These are phyloP conservation scores for Meteorus cinctellus DNA, from an alignment of 2,888 invertebrate species.

Conservation along the genomic window DNA sequence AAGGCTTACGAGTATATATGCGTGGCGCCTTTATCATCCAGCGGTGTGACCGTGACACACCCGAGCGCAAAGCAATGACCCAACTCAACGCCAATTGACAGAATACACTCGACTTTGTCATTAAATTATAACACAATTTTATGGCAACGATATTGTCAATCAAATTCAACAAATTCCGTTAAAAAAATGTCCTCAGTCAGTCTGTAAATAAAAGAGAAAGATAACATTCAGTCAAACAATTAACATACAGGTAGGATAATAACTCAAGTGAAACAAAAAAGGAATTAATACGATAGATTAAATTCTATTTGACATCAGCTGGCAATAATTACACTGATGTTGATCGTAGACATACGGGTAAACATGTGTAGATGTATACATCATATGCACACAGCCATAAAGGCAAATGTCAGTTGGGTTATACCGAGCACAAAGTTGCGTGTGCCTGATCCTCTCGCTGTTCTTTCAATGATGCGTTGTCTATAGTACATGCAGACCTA, in stretches of 20 bases:
- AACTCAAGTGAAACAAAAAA: background rate
- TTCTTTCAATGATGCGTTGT: conserved; percentile 12
- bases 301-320: background rate
- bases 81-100: conserved; percentile 33
- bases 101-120: conserved; percentile 18
- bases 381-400: background rate
- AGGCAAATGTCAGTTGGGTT: background rate
- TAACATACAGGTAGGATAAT: no score
- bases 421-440: background rate
- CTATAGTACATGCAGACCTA: conserved; percentile 21
- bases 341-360: background rate
- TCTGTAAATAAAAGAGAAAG: no score
- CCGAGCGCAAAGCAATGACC: conserved; percentile 46
- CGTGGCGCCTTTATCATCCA: conserved; percentile 40
- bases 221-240: no score
- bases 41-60: conserved; percentile 45
- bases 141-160: background rate
- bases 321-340: conserved; percentile 4
- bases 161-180: no score
- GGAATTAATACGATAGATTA: background rate
- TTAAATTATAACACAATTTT: conserved; percentile 24
- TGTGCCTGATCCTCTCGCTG: background rate
- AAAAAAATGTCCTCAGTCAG: no score
- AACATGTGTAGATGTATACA: background rate
- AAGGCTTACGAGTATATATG: conserved; percentile 20